Base-by-base conservation (phyloP, 2,888 invertebrate genomes). In the Xanthia icteritia region DNA sequence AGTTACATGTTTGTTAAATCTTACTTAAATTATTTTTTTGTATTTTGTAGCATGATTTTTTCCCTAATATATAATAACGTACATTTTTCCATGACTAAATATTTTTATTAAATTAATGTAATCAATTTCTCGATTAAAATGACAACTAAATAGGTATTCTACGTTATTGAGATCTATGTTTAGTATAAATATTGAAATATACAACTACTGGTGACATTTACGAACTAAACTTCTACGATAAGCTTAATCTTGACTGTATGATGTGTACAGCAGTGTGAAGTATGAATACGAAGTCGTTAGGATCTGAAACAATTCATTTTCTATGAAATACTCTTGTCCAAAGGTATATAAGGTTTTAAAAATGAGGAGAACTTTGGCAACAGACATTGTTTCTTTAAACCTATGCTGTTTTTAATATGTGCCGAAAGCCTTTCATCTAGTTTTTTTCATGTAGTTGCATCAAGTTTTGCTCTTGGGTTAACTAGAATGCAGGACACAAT, bases 211-310 rank as follows among this genome's bases (percentile, higher is more conserved):
- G 31, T 45, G 15, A 73, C 20, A 42, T 73, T 45, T 36, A 42
- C 0, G n/a, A n/a, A 58, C 20, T 15, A 31, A 31, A 23, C 31
- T 31, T 48, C 2, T 63, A n/a, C 27, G 20, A 36, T 6, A 39
- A 51, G 6, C 39, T 83, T 81, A 92, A 84, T 92, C 86, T 65
- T 91, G 89, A 45, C 91, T 89, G 86, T 94, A 95, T 58, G 93
- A 90, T 9, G 95, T 94, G 79, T 94, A 94, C 45, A 95, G 89
- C 70, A 95, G 86, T 4, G 95, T 92, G 75, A 95, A 95, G 85
- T 95, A 95, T 5, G 94, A 95, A 87, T 95, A 95, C 0, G 95
- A 92, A 23, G 90, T 94, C 17, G 94, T 94, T 23, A 95, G 88
- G 82, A 95, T 94, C 95, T 95, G 94, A 85, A 94, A 91, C 74